Evolutionary conservation across 2,888 invertebrate species (phyloP).

Genomic region (Drosophila kuntzei): DNA sequence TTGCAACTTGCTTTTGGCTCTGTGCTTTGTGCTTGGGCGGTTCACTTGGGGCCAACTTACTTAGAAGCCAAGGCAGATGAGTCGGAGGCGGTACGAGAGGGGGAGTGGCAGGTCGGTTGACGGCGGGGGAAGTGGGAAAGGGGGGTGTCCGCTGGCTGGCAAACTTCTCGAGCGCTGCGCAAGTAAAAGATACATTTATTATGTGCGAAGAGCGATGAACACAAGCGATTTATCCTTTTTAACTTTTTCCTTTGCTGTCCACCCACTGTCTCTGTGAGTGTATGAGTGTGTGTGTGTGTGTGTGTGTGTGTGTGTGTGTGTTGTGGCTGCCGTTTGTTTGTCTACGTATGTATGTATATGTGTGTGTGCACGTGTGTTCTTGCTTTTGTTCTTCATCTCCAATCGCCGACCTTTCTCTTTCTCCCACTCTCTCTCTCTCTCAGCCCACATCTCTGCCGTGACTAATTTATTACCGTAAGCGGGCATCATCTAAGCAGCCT

Average conservation of each 20-base stretch:
- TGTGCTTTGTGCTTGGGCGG: conserved; percentile 31
- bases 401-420: not conserved
- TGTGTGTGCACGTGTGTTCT: conserved; percentile 24
- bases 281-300: conserved; percentile 31
- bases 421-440: not conserved
- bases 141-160: conserved; percentile 14
- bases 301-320: conserved; percentile 18
- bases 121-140: not conserved
- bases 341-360: conserved; percentile 21
- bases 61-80: conserved; percentile 44
- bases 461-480: conserved; percentile 76
- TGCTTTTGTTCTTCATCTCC: conserved; percentile 39
- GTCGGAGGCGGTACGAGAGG: not conserved
- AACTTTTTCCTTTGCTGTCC: conserved; percentile 74
- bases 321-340: conserved; percentile 38
- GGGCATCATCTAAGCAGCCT: conserved; percentile 71
- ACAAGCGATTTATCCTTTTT: conserved; percentile 84
- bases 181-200: conserved; percentile 84
- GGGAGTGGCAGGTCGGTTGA: not conserved
- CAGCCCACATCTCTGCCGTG: conserved; percentile 70
- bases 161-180: conserved; percentile 68
- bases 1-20: conserved; percentile 22
- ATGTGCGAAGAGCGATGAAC: conserved; percentile 83
- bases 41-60: conserved; percentile 69
- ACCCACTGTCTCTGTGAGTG: conserved; percentile 48